Conservation (phyloP, 2,797 vertebrate genomes). For the Trachops cirrhosus region DNA sequence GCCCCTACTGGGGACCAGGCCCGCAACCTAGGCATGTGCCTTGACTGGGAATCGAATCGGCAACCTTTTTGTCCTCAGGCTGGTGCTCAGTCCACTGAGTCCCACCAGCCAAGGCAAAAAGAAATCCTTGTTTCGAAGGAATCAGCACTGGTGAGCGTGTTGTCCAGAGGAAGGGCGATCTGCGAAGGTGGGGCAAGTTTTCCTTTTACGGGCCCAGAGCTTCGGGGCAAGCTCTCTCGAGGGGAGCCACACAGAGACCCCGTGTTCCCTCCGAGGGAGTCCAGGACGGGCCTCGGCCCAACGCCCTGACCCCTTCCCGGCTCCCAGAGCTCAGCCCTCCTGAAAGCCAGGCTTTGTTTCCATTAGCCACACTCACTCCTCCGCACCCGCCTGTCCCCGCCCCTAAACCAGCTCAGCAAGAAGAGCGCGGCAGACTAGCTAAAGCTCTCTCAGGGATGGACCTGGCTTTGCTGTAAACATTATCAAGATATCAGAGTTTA, state of each 20-base stretch:
- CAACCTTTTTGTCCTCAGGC: no score
- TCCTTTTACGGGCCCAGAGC: not conserved
- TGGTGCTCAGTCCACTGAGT: no score
- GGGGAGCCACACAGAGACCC: not conserved
- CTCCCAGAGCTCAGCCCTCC: not conserved
- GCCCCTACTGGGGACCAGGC: no score
- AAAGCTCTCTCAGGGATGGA: not conserved
- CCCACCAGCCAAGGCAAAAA: no score
- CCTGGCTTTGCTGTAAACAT: not conserved
- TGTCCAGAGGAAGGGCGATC: not conserved
- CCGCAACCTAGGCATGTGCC: no score
- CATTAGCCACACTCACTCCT: not conserved
- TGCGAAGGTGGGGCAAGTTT: not conserved
- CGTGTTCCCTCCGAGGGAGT: not conserved
- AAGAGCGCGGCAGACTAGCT: not conserved
- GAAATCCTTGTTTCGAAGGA: not conserved
- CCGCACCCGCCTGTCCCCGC: not conserved
- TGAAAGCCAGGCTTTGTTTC: not conserved
- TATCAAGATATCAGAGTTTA: not conserved
- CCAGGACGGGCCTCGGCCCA: not conserved
- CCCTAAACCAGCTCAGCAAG: not conserved
- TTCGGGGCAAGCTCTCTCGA: not conserved
- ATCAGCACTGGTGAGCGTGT: not conserved
- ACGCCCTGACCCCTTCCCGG: fast-evolving
- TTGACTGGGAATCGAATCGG: no score